Base-by-base conservation (phyloP, 2,797 vertebrate genomes). In the Champsocephalus esox region DNA sequence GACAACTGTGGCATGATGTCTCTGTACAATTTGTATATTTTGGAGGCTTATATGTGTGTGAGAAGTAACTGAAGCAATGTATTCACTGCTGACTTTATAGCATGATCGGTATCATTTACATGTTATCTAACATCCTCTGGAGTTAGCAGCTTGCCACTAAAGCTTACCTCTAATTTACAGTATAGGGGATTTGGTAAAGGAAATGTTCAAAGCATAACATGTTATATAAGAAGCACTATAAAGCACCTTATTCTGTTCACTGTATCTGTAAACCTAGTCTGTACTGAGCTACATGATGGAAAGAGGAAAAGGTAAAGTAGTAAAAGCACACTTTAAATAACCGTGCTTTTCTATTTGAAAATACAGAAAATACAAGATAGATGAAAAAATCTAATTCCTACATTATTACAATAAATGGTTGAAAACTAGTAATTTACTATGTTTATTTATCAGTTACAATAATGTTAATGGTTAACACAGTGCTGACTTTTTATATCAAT, bases 131-230 rank as follows among this genome's bases (percentile, higher is more conserved):
- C 74, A 45, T 81, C 50, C 79, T 81, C 67, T 77, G 58, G 71
- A 80, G 77, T 72, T 80, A 85, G 77, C 85, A 87, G 84, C 81
- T 87, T 88, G 76, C 61, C 66, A 77, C 78, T 79, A 82, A 81
- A 88, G 80, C 88, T 92, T 88, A 87, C 68, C 62, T 90, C 86
- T 82, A 77, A 82, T 89, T 85, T 87, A 28, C 28, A 28, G 28
- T 28, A 91, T 83, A 78, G 63, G 51, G 85, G 86, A 91, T 92
- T 92, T 92, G 73, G 73, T 63, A 61, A 82, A 88, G 77, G 74
- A 89, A 85, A 81, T 77, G 51, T 75, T 84, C 66, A 85, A 72
- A 82, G 81, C 75, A 79, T 73, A 76, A 78, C 57, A 60, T 81
- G 81, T 91, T 93, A 86, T 49, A 55, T 91, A 90, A 90, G 41